Evolutionary conservation across 2,888 invertebrate species (phyloP).

Genomic region (Calephelis perditalis): DNA sequence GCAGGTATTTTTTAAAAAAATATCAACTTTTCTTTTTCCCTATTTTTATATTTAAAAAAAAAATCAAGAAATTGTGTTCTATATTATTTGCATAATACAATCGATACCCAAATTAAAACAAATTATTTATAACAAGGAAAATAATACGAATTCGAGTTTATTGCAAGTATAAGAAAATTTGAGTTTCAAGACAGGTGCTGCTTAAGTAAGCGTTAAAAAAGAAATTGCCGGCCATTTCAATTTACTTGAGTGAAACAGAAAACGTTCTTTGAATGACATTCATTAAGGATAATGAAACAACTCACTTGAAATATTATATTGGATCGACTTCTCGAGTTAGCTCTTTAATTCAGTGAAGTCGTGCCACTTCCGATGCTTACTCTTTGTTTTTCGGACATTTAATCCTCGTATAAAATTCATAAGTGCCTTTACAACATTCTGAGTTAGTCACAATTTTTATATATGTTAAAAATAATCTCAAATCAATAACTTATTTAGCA

Average conservation of each 20-base stretch:
- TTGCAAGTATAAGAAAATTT: constrained; percentile 4
- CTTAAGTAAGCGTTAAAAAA: constrained; percentile 27
- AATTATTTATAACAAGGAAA: constrained; percentile 13
- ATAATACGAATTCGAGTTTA: constrained; percentile 15
- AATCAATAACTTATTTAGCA: no score
- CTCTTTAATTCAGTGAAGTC: constrained; percentile 8
- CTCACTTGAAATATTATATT: constrained; percentile 21
- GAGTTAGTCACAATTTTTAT: no score
- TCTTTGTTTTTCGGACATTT: not conserved
- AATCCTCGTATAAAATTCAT: not conserved
- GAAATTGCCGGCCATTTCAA: constrained; percentile 31
- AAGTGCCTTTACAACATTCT: no score
- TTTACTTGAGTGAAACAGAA: constrained; percentile 32
- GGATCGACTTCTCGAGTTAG: constrained; percentile 8
- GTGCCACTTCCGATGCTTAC: constrained; percentile 4
- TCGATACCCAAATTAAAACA: not conserved
- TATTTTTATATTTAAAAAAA: no score
- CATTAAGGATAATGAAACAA: constrained; percentile 28
- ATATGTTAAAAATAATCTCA: no score
- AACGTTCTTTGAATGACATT: constrained; percentile 31
- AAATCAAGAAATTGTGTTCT: no score
- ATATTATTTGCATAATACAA: not conserved
- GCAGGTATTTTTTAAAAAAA: no score
- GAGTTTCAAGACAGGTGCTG: constrained; percentile 20
- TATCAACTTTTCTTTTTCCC: no score